Percentiles rank a stretch among this genome's conserved stretches.
Evolutionary conservation across 2,113 vertebrate species (phyloP).

Genomic region (Cardinalis cardinalis): DNA sequence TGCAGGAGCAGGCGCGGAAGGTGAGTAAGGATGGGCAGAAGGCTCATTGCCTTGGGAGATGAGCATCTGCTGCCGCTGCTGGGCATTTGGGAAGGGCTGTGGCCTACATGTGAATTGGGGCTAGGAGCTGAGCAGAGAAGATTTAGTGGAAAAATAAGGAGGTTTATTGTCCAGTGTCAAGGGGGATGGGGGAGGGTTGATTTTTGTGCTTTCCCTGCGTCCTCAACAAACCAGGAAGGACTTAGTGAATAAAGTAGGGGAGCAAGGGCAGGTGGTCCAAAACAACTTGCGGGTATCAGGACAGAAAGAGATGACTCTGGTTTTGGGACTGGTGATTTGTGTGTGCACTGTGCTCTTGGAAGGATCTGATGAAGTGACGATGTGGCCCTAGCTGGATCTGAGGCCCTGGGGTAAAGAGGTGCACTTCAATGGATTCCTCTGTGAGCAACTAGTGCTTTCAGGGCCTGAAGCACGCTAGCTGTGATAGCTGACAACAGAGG

Average conservation of each 20-base stretch:
- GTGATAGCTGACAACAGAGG: background rate
- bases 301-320: background rate
- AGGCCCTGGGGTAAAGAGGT: background rate
- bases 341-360: background rate
- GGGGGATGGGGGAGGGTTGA: background rate
- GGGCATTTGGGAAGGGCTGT: background rate
- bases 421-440: background rate
- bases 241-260: background rate
- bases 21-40: conserved; percentile 55
- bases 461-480: background rate
- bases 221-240: background rate
- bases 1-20: conserved; percentile 92
- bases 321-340: background rate
- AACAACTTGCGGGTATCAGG: background rate
- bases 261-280: rapidly evolving
- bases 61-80: background rate
- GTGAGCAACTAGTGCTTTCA: background rate
- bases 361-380: rapidly evolving
- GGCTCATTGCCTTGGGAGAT: background rate
- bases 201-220: background rate
- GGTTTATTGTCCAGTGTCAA: background rate
- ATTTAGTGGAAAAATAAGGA: background rate
- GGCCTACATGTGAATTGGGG: background rate
- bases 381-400: background rate
- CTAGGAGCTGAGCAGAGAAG: background rate